Base-by-base conservation (phyloP, 2,113 vertebrate genomes). In the human (Homo sapiens) region DNA sequence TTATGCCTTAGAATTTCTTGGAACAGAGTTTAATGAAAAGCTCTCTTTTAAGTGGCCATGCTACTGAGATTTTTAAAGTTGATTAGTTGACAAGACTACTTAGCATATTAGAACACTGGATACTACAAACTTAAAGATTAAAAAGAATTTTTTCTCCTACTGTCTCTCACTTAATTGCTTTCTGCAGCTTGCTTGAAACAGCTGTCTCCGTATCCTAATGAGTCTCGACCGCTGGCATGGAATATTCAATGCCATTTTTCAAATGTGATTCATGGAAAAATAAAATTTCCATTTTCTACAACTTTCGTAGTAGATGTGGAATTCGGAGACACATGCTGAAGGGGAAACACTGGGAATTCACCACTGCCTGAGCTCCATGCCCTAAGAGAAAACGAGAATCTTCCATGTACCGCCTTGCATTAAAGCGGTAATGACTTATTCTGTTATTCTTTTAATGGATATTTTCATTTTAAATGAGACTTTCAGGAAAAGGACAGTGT, bases 101-200 rank as follows among this genome's bases (percentile, higher is more conserved):
- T 96, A 96, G 80, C 94, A 97, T 96, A 96, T 93, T 96, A 96
- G 78, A 97, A 95, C 35, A 81, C 30, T 68, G 68, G 79, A 89
- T 97, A 92, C 61, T 93, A 94, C 66, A 97, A 97, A 95, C 59
- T 97, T 95, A 96, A 97, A 96, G 73, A 97, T 89, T 96, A 96
- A 93, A 97, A 91, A 94, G 72, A 93, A 48, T 89, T 93, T 96
- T 94, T 94, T 96, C 86, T 96, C 79, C 73, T 92, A 89, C 96
- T 94, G 64, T 72, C 89, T 93, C 81, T 94, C 79, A 80, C n/a
- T 96, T 96, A 97, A 97, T 97, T 97, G 73, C 80, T 89, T 96
- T 97, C 87, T 92, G 68, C 43, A 96, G 59, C 22, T 90, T 96
- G 35, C 87, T 79, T 94, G 94, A 96, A 97, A 95, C 59, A 96